phyloP scores from a whole-genome alignment of 2,113 vertebrate genomes.

The Sula dactylatra region DNA sequence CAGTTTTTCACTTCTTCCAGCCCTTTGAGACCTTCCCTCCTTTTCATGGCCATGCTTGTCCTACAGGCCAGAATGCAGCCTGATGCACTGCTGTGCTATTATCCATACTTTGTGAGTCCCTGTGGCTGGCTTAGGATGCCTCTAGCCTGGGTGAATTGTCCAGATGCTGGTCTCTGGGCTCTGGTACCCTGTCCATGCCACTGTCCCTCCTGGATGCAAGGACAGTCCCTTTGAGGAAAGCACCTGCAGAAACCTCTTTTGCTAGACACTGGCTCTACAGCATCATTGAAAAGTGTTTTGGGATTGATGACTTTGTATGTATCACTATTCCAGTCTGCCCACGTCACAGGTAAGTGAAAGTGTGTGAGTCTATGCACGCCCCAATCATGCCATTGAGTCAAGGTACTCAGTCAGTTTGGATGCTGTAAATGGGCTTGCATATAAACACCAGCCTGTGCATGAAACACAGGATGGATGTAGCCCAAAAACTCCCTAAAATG shows the following conservation, averaged over 20 bases:
- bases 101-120: accelerated
- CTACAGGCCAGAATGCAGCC: background rate
- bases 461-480: background rate
- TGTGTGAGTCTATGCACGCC: background rate
- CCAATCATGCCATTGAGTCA: background rate
- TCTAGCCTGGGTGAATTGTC: background rate
- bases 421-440: background rate
- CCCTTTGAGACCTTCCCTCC: background rate
- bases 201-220: background rate
- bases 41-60: background rate
- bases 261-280: background rate
- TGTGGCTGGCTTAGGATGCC: background rate
- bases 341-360: background rate
- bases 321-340: background rate
- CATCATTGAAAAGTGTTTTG: background rate
- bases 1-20: background rate
- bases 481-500: background rate
- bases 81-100: background rate
- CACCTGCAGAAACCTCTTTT: background rate
- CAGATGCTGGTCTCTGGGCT: background rate
- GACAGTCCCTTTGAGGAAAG: background rate
- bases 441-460: background rate
- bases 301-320: background rate
- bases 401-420: background rate
- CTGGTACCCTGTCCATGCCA: background rate